Conservation (phyloP, 2,888 invertebrate species). For the Vanessa cardui region DNA sequence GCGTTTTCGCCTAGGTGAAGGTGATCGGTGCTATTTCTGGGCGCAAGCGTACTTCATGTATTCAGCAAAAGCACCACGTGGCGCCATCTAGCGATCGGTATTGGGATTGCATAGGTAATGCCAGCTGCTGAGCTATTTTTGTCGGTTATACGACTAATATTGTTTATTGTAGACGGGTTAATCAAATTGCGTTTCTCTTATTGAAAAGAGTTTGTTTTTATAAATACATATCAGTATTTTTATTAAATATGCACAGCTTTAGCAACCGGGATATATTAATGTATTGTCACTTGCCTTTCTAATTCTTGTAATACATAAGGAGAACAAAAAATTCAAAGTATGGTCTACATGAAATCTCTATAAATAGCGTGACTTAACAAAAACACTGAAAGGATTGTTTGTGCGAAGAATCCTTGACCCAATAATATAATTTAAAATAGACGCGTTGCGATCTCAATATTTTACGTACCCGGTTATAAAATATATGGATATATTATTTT, state of each 20-base stretch:
- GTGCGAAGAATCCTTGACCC: constrained; percentile 71
- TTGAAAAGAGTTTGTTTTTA: constrained; percentile 13
- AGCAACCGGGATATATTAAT: too few species aligned
- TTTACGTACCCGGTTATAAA: constrained; percentile 59
- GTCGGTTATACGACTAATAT: constrained; percentile 53
- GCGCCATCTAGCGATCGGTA: constrained; percentile 73
- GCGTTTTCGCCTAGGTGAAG: constrained; percentile 75
- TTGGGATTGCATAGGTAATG: constrained; percentile 58
- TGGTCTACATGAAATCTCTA: not conserved
- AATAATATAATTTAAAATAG: constrained; percentile 77
- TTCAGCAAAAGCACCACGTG: constrained; percentile 52
- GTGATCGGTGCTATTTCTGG: constrained; percentile 78
- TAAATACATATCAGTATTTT: constrained; percentile 1
- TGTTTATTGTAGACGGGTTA: constrained; percentile 49
- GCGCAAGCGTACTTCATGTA: constrained; percentile 63
- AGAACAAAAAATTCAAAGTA: not conserved
- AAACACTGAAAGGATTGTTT: constrained; percentile 46
- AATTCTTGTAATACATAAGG: not conserved
- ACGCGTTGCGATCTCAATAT: constrained; percentile 73
- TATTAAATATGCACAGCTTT: not conserved
- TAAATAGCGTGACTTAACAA: not conserved
- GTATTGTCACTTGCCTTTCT: not conserved
- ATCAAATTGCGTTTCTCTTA: constrained; percentile 38
- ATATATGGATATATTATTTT: constrained; percentile 60
- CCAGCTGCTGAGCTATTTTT: constrained; percentile 75